Evolutionary conservation across 2,888 invertebrate genomes (phyloP).

Genomic region (Apoda limacodes): DNA sequence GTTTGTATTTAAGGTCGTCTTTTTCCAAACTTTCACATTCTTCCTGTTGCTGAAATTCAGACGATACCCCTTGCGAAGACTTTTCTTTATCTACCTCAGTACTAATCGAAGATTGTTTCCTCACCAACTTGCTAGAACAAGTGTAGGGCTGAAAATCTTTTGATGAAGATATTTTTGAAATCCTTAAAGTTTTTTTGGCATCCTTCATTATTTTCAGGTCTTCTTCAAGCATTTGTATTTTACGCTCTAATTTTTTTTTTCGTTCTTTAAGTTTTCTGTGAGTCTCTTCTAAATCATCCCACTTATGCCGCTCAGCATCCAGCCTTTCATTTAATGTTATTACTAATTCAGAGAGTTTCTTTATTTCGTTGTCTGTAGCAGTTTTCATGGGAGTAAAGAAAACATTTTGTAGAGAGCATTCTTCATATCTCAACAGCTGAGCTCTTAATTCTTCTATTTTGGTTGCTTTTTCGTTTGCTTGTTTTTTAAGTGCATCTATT

Average conservation of each 20-base stretch:
- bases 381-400: slow-evolving; percentile 65
- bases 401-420: slow-evolving; percentile 57
- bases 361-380: slow-evolving; percentile 72
- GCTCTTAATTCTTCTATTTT: slow-evolving; percentile 59
- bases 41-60: slow-evolving; percentile 33
- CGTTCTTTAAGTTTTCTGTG: slow-evolving; percentile 69
- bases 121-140: slow-evolving; percentile 22
- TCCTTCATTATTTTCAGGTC: slow-evolving; percentile 37
- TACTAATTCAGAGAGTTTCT: slow-evolving; percentile 70
- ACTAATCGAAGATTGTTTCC: slow-evolving; percentile 35
- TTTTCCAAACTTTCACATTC: slow-evolving; percentile 39
- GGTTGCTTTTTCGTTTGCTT: slow-evolving; percentile 51
- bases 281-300: slow-evolving; percentile 67
- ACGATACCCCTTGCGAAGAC: slow-evolving; percentile 34
- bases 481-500: slow-evolving; percentile 58
- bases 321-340: slow-evolving; percentile 67
- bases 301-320: slow-evolving; percentile 68
- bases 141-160: slow-evolving; percentile 28
- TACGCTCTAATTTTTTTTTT: slow-evolving; percentile 43
- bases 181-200: slow-evolving; percentile 34
- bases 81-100: slow-evolving; percentile 37
- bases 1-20: slow-evolving; percentile 52
- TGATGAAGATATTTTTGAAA: slow-evolving; percentile 32
- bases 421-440: slow-evolving; percentile 53
- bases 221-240: slow-evolving; percentile 32